Base-by-base conservation (phyloP, 2,888 invertebrate genomes). In the Morpho achilles region DNA sequence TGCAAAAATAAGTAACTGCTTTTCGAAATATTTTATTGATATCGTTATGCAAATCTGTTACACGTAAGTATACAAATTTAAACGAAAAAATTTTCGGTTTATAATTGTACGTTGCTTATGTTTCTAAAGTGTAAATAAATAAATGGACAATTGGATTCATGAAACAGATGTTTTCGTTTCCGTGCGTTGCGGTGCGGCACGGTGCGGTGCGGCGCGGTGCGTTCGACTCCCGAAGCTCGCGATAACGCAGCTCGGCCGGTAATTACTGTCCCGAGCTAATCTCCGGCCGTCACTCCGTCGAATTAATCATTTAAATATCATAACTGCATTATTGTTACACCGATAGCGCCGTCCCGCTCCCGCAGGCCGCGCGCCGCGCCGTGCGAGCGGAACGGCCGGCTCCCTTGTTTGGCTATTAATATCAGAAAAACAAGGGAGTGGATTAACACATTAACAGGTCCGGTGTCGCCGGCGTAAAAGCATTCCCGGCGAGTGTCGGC, bases 401-500 rank as follows among this genome's bases (percentile, higher is more conserved):
- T 75, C 69, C 77, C 79, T 83, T 79, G 78, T 82, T 81, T 77
- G 78, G 80, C 80, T 79, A 84, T 84, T 82, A 84, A 82, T 86
- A 84, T 80, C 80, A 74, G 75, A 74, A 73, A 73, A 78, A 84
- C 86, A 80, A 77, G 80, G 72, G 76, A 87, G 83, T 86, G 87
- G 85, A 88, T 88, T 88, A 88, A 88, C 84, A 88, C 87, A 87
- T 87, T 87, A 87, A 80, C 78, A 75, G 82, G 77, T 73, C 77
- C 76, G 73, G 66, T 68, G 80, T 77, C 84, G 83, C 79, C 80
- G 69, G 78, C 70, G 79, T 87, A 83, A 88, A 87, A 87, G 86
- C 87, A 82, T 87, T 87, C 85, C 81, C 74, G 76, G 72, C 69
- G 72, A 70, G 71, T 82, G 84, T 81, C 76, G 71, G 68, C 60